These are phyloP conservation scores for Hemaris fuciformis DNA, from an alignment of 2,888 invertebrate genomes.

Conservation along the genomic window DNA sequence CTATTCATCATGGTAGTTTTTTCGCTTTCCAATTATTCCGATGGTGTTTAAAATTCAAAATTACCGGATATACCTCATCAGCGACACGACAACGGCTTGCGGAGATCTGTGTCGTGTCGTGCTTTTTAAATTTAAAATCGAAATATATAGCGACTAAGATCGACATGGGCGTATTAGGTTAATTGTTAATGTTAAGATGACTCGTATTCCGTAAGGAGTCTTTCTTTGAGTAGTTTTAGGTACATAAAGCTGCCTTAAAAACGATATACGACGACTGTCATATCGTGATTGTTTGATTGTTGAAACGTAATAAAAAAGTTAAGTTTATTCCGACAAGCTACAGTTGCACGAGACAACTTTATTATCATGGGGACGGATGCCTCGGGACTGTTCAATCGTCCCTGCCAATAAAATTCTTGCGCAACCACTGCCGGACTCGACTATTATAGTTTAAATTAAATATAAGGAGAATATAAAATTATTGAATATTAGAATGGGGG, in stretches of 20 bases:
- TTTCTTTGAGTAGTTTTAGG: neutral
- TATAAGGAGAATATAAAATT: neutral
- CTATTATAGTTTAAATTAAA: neutral
- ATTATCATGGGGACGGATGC: no score
- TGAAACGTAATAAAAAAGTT: slow-evolving; percentile 1
- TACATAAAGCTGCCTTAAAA: neutral
- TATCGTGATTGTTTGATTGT: slow-evolving; percentile 3
- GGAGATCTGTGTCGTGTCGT: neutral
- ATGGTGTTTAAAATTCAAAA: neutral
- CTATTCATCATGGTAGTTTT: neutral
- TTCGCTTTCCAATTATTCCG: neutral
- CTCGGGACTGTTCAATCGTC: neutral
- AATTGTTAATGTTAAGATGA: neutral
- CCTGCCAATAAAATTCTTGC: neutral
- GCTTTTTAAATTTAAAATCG: neutral
- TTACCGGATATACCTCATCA: slow-evolving; percentile 5
- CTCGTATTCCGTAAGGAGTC: neutral
- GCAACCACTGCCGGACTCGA: neutral
- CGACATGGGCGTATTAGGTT: neutral
- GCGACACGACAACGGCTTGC: neutral
- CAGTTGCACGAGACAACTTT: neutral
- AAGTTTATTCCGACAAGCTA: neutral
- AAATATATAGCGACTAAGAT: neutral
- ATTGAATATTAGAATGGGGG: neutral
- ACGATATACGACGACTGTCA: slow-evolving; percentile 1